Percentiles rank a stretch among this genome's conserved stretches.
These are phyloP conservation scores for Stenichneumon culpator DNA, from an alignment of 2,888 invertebrate genomes.

Conservation along the genomic window DNA sequence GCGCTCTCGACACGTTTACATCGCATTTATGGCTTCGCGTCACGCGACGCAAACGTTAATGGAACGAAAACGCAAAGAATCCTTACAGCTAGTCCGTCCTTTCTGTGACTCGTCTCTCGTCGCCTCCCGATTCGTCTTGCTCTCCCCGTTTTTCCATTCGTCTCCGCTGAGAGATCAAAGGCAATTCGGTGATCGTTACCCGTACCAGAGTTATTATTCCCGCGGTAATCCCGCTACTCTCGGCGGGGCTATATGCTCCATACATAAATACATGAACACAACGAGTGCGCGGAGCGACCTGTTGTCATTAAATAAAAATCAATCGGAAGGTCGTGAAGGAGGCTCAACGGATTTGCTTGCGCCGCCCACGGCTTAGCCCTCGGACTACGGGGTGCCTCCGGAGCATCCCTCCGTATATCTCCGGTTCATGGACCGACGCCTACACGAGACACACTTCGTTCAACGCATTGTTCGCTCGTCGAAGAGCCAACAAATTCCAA, in stretches of 20 bases:
- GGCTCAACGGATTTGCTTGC: conserved; percentile 85
- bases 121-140: conserved; percentile 37
- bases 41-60: conserved; percentile 76
- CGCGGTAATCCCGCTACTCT: conserved; percentile 74
- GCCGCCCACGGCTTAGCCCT: conserved; percentile 82
- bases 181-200: conserved; percentile 59
- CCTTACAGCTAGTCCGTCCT: conserved; percentile 43
- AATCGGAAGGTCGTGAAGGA: conserved; percentile 85
- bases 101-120: conserved; percentile 30
- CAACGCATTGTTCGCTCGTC: conserved; percentile 67
- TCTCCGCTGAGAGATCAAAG: conserved; percentile 59
- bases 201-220: conserved; percentile 78
- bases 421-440: conserved; percentile 69
- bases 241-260: conserved; percentile 75
- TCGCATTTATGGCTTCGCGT: conserved; percentile 66
- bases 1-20: conserved; percentile 55
- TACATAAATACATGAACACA: conserved; percentile 81
- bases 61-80: conserved; percentile 57
- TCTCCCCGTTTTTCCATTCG: conserved; percentile 23
- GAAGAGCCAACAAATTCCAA: conserved; percentile 53
- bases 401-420: conserved; percentile 71
- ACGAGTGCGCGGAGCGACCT: conserved; percentile 75
- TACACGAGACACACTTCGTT: conserved; percentile 63
- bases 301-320: conserved; percentile 86
- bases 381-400: conserved; percentile 55